Base-by-base conservation (phyloP, 2,888 invertebrate species). In the Allacma fusca region DNA sequence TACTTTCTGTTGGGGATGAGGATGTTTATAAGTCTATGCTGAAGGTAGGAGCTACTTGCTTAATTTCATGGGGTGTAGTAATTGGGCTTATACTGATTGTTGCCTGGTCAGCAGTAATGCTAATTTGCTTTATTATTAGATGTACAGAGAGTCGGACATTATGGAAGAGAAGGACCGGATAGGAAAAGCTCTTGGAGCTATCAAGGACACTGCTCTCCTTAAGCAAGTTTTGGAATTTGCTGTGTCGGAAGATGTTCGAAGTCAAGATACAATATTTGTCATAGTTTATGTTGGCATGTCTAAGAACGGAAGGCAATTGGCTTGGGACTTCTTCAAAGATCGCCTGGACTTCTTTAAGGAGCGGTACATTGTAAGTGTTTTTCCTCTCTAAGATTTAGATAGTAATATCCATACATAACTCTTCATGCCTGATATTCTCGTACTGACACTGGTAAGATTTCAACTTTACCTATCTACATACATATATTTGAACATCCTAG, bases 101-200 rank as follows among this genome's bases (percentile, higher is more conserved):
- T 7, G n/a, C n/a, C n/a, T n/a, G n/a, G n/a, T n/a, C n/a, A n/a
- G n/a, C n/a, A n/a, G n/a, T n/a, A n/a, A n/a, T n/a, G n/a, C n/a
- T n/a, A n/a, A n/a, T n/a, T n/a, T n/a, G 21, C 28, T 65, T 5
- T 65, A 16, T 16, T 83, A 85, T 50, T 79, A 87, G 85, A 87
- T 96, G 81, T 95, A 96, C 88, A 91, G 93, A 83, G 91, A 92
- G 69, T 91, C 94, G 7, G 96, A 96, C 88, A 88, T 96, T 83
- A 94, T 95, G 85, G 97, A 97, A 87, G 97, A 98, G 87, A 96
- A 95, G 87, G 94, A 96, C 86, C 91, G 97, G 85, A 93, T 98
- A 85, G 91, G 94, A 78, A 89, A 94, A 79, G 91, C 95, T 5
- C 89, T 97, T 76, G 97, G 97, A 44, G 91, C 93, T 62, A 91